Base-by-base conservation (phyloP, 2,888 invertebrate species). In the Archips crataeganus region DNA sequence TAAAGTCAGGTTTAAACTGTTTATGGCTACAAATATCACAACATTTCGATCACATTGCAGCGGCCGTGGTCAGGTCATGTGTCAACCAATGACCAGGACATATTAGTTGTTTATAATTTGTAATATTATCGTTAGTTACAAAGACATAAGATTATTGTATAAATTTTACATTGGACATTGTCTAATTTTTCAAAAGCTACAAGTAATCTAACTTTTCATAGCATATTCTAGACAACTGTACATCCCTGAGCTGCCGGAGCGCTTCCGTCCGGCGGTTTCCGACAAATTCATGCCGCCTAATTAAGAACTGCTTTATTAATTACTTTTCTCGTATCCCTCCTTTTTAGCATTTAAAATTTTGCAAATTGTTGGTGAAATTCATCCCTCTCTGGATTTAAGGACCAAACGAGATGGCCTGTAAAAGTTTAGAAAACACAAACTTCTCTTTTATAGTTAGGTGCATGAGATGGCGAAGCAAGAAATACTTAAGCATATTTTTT, bases 301-400 rank as follows among this genome's bases (percentile, higher is more conserved):
- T 91, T 90, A 89, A 89, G 86, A 90, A 79, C 83, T 85, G 87
- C 83, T 87, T 90, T 90, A 90, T 90, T 91, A 90, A 90, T 91
- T 87, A 89, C 82, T 60, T 60, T 84, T 85, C 81, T 75, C 71
- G 74, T 74, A 79, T 80, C 78, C 78, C 74, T 75, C 79, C 77
- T 75, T 75, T 75, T 77, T 63, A 51, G 1, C 65, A 47, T 76
- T 77, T 74, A 60, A 8, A 76, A 73, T 69, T 74, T 75, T 61
- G 60, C 61, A 78, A 83, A 81, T 80, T 78, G 63, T 76, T 66
- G 42, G 15, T 59, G 64, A 64, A 60, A 71, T 59, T 60, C n/a
- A 47, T 47, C 8, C 39, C 15, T 34, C 15, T 34, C 62, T 63
- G 15, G 36, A 15, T 47, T 42, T 54, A n/a, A 23, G 59, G 3